Conservation (phyloP, 2,113 vertebrate species). For the Cathartes aura region DNA sequence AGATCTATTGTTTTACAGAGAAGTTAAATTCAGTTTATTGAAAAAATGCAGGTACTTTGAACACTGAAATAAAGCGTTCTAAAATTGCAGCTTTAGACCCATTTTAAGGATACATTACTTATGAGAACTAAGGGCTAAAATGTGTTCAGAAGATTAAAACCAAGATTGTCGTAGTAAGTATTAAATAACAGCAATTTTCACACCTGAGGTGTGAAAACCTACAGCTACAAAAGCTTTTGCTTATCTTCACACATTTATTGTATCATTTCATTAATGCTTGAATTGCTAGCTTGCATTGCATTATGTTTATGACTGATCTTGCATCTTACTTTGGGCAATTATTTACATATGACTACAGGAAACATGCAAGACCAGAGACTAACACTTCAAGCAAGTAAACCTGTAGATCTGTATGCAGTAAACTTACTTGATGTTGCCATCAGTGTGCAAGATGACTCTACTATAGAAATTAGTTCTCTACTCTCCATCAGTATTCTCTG, state of each 20-base stretch:
- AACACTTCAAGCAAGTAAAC: not conserved
- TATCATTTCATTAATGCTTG: not conserved
- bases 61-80: not conserved
- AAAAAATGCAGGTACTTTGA: not conserved
- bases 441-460: not conserved
- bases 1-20: not conserved
- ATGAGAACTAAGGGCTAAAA: not conserved
- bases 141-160: not conserved
- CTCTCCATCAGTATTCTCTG: not conserved
- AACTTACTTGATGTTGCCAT: not conserved
- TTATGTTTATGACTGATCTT: not conserved
- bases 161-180: not conserved
- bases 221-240: not conserved
- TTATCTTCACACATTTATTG: not conserved
- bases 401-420: not conserved
- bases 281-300: not conserved
- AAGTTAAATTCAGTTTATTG: not conserved
- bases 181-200: not conserved
- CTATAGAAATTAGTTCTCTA: not conserved
- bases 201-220: not conserved
- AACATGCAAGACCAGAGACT: not conserved
- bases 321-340: not conserved
- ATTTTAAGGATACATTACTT: not conserved
- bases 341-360: not conserved
- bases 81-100: not conserved